Conservation (phyloP, 2,113 vertebrate species). For the Scolopax mira region DNA sequence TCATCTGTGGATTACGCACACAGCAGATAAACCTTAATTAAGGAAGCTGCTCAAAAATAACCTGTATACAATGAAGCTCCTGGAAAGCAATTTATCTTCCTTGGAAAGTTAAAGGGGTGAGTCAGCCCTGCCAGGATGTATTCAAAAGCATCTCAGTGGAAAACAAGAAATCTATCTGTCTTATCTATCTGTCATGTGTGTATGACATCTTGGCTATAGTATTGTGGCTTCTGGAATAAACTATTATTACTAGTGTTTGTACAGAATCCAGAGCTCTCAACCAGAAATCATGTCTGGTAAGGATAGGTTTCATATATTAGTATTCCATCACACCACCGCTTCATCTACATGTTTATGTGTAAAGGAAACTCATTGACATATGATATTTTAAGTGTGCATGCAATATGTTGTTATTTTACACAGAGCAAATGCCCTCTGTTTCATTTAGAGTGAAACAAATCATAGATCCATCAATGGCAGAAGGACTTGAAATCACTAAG, state of each 20-base stretch:
- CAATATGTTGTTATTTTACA: not conserved
- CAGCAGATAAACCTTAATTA: conserved; percentile 48
- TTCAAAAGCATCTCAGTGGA: conserved; percentile 25
- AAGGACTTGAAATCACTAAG: not conserved
- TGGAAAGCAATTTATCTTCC: conserved; percentile 56
- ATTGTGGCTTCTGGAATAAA: not conserved
- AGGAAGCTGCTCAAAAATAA: conserved; percentile 17
- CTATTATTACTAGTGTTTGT: not conserved
- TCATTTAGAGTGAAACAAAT: not conserved
- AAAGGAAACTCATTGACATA: not conserved
- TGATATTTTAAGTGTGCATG: not conserved
- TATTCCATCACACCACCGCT: not conserved
- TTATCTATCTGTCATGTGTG: not conserved
- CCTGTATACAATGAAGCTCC: conserved; percentile 12
- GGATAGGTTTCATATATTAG: not conserved
- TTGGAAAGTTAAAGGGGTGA: conserved; percentile 50
- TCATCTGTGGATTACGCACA: not conserved
- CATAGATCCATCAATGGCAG: not conserved
- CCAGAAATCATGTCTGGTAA: not conserved
- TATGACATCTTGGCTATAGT: not conserved
- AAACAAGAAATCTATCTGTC: conserved; percentile 33
- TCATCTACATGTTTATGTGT: not conserved
- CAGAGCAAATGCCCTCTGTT: not conserved
- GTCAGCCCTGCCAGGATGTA: not conserved
- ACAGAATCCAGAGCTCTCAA: not conserved